These are phyloP conservation scores for Ctena decussata DNA, from an alignment of 2,888 invertebrate genomes.

Conservation along the genomic window DNA sequence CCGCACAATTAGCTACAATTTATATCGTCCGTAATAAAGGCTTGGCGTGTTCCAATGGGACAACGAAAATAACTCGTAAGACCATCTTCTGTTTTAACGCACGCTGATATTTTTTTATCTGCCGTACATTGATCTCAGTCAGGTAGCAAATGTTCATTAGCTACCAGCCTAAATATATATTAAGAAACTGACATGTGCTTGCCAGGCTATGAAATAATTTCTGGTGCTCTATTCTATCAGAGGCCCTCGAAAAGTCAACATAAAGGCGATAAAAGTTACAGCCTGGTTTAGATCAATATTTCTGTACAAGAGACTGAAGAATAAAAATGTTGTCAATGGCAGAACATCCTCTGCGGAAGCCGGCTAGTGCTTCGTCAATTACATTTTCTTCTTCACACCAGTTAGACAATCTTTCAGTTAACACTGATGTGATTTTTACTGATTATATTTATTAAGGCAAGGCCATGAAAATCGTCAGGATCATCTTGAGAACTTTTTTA, in stretches of 20 bases:
- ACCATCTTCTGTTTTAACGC: background rate
- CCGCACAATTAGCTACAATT: background rate
- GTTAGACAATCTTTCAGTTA: background rate
- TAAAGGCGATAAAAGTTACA: slow-evolving; percentile 18
- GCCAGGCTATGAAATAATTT: slow-evolving; percentile 16
- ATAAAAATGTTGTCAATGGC: slow-evolving; percentile 20
- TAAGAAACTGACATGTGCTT: too few relatives aligned
- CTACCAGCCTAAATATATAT: too few relatives aligned
- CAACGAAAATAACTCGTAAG: slow-evolving; percentile 19
- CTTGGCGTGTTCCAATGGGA: too few relatives aligned
- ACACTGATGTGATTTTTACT: background rate
- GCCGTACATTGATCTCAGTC: slow-evolving; percentile 13
- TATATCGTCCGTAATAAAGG: background rate
- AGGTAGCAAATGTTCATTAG: background rate
- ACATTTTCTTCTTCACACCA: slow-evolving; percentile 24
- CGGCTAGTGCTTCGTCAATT: slow-evolving; percentile 25
- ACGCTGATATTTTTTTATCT: slow-evolving; percentile 10
- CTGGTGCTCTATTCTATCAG: slow-evolving; percentile 10
- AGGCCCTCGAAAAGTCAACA: slow-evolving; percentile 24
- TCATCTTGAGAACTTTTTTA: slow-evolving; percentile 13
- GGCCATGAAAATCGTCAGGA: slow-evolving; percentile 18
- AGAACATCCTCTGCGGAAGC: slow-evolving; percentile 26
- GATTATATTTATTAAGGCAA: slow-evolving; percentile 20
- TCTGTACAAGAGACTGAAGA: slow-evolving; percentile 10
- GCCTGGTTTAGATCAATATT: slow-evolving; percentile 3